These are phyloP conservation scores for Epizoanthus ramosus DNA, from an alignment of 92 coral and sea anemone species.

Conservation along the genomic window DNA sequence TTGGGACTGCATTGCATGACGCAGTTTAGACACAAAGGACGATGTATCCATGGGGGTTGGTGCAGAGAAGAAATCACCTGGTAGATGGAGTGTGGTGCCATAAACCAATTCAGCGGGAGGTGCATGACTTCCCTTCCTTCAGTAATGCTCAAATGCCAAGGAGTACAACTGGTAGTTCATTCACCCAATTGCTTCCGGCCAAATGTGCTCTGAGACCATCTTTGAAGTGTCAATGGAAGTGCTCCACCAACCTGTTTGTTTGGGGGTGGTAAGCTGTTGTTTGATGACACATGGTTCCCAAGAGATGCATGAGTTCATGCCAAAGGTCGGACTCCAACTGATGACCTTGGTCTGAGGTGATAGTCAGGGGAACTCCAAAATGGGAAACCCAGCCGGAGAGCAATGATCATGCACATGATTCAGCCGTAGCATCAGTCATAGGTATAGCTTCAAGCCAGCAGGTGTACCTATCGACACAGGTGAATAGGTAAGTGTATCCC, in stretches of 20 bases:
- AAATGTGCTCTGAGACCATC: constrained; percentile 46
- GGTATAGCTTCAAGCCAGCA: constrained; percentile 64
- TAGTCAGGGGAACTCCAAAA: constrained; percentile 45
- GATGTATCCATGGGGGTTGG: constrained; percentile 15
- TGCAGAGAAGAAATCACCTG: constrained; percentile 59
- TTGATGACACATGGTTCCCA: constrained; percentile 52
- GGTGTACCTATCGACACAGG: constrained; percentile 51
- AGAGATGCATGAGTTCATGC: constrained; percentile 58
- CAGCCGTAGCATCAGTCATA: constrained; percentile 53
- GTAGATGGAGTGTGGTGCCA: constrained; percentile 57
- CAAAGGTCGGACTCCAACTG: constrained; percentile 66
- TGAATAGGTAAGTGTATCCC: constrained; percentile 59
- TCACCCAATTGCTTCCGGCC: constrained; percentile 38
- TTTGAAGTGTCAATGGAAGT: constrained; percentile 57
- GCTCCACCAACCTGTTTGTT: constrained; percentile 56
- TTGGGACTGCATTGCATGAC: constrained; percentile 44
- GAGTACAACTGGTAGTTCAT: constrained; percentile 54
- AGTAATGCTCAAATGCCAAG: constrained; percentile 52
- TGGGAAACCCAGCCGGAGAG: constrained; percentile 53
- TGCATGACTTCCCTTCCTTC: constrained; percentile 54
- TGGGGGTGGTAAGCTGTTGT: constrained; percentile 67
- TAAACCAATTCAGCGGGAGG: constrained; percentile 48
- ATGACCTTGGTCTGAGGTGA: constrained; percentile 53
- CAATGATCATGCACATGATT: constrained; percentile 53
- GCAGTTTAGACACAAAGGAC: constrained; percentile 38